A percentile compares a stretch with the other conserved stretches of the same genome.
phyloP scores from a whole-genome alignment of 2,888 invertebrate genomes.

The Embidobia sp. region DNA sequence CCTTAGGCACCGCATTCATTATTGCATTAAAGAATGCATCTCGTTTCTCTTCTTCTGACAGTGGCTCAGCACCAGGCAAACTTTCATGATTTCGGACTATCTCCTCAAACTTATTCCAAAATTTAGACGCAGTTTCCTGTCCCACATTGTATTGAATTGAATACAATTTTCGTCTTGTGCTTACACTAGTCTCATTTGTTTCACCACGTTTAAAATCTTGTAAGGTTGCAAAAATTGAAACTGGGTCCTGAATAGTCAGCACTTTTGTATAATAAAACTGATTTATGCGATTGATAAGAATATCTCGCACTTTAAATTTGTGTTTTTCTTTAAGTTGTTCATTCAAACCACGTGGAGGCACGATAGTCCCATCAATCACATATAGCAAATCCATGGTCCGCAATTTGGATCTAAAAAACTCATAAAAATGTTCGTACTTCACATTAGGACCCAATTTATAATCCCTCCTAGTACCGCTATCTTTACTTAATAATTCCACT shows the following conservation, averaged over 20 bases:
- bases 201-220: slow-evolving; percentile 60
- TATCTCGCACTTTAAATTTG: slow-evolving; percentile 61
- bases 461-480: slow-evolving; percentile 41
- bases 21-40: background rate
- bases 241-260: slow-evolving; percentile 52
- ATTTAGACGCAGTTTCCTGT: slow-evolving; percentile 54
- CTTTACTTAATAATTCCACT: too few species aligned
- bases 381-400: slow-evolving; percentile 60
- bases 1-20: slow-evolving; percentile 34
- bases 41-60: slow-evolving; percentile 42
- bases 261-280: slow-evolving; percentile 60
- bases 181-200: slow-evolving; percentile 51
- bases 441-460: slow-evolving; percentile 53
- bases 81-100: slow-evolving; percentile 7
- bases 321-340: slow-evolving; percentile 55
- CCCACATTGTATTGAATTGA: slow-evolving; percentile 49
- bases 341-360: slow-evolving; percentile 38
- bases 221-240: slow-evolving; percentile 53
- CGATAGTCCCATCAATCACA: slow-evolving; percentile 51
- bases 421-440: slow-evolving; percentile 61
- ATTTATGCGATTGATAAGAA: slow-evolving; percentile 64
- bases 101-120: slow-evolving; percentile 58
- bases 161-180: slow-evolving; percentile 49
- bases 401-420: slow-evolving; percentile 62
- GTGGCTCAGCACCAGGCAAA: background rate